Base-by-base conservation (phyloP, 2,888 invertebrate genomes). In the Adela reaumurella region DNA sequence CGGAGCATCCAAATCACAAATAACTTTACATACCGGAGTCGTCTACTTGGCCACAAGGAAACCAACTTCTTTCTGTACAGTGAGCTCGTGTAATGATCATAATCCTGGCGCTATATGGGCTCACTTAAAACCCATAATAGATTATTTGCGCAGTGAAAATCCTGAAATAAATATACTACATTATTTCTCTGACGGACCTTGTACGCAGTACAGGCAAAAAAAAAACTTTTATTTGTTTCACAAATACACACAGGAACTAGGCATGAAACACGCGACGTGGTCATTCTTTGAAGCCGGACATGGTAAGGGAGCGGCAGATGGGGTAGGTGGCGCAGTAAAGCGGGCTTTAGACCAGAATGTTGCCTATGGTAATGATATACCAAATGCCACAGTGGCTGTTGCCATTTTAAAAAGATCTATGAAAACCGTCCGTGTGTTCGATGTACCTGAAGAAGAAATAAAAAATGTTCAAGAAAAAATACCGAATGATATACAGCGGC, bases 161-260 rank as follows among this genome's bases (percentile, higher is more conserved):
- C 24, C 24, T 24, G 24, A 24, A 24, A 24, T 24, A 5, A 24
- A 24, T 24, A 10, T 24, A 10, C 57, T 45, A 19, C 18, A 45
- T 19, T 45, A 17, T 45, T 45, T 45, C 17, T 17, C 45, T 4
- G 45, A 45, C 14, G 45, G 45, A 17, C 45, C 45, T 45, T 18
- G 45, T 19, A 45, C 45, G 6, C 45, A 45, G 19, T 45, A 45
- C 19, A 45, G 14, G 19, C 45, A 45, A 17, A 45, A 45, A 45
- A 45, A 45, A 6, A 45, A 45, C 17, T 45, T 45, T 19, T 45
- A 8, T 17, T 14, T 45, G 17, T 17, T 45, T 17, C 10, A 11
- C 10, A 11, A 14, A 17, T 17, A 45, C 10, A 6, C 18, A 17
- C 10, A 17, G 4, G 45, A 45, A 19, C 18, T 11, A 17, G 17